Base-by-base conservation (phyloP, 2,797 vertebrate genomes). In the Gouania willdenowi region DNA sequence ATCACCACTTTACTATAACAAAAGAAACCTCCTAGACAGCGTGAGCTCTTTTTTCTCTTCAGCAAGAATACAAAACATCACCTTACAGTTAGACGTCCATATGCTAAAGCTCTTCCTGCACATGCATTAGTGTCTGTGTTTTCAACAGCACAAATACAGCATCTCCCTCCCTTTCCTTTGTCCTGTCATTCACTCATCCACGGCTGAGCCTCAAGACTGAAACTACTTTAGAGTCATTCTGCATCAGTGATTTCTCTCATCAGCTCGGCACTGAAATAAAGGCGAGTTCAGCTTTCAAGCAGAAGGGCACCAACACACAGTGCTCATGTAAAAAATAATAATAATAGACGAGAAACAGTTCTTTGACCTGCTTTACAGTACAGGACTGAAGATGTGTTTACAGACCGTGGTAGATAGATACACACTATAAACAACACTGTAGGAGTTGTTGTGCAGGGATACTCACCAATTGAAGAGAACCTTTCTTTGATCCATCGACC, bases 401-500 rank as follows among this genome's bases (percentile, higher is more conserved):
- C 23, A 36, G 9, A 26, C 1, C 7, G 5, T 14, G 14, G 13
- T n/a, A n/a, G n/a, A n/a, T n/a, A n/a, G n/a, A n/a, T n/a, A n/a
- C n/a, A n/a, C n/a, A n/a, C n/a, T n/a, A 14, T 14, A 14, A 2
- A 14, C 13, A 14, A 13, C 13, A 14, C 13, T 13, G 13, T n/a
- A n/a, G n/a, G n/a, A n/a, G n/a, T n/a, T n/a, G n/a, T n/a, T n/a
- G n/a, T n/a, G n/a, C 2, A 31, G 48, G n/a, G n/a, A n/a, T n/a
- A 78, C 90, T 88, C 75, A 91, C 92, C 91, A 92, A 3, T 90
- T 88, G 68, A 93, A 93, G 52, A 94, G 89, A 16, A 91, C 89
- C 64, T 83, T 92, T 53, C 92, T 90, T 67, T 94, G 91, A 40
- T 93, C 91, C 88, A 92, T 90, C 29, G 92, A 89, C 92, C 92